Base-by-base conservation (phyloP, 2,797 vertebrate species). In the Rhabdophis nuchalis region DNA sequence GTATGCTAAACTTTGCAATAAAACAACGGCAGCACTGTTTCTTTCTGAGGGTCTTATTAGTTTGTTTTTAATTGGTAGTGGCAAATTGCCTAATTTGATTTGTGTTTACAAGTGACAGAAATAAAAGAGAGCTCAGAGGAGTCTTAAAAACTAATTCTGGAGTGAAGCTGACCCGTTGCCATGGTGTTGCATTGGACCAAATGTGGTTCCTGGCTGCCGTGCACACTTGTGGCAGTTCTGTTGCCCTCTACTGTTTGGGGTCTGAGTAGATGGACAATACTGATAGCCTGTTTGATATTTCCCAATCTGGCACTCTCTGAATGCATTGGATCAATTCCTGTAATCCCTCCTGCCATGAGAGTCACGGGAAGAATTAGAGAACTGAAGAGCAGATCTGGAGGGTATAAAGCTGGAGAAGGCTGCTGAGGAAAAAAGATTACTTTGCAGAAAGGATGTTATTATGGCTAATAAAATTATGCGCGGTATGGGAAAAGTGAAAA, bases 21-120 rank as follows among this genome's bases (percentile, higher is more conserved):
- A 91, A 90, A 53, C 10, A n/a, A 23, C 16, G 1, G 23, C 0
- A 0, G 0, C 0, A 0, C 5, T n/a, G 1, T 52, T 25, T 58
- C 0, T 50, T 16, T 82, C 13, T 27, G 87, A 53, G 68, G 29
- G 86, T 18, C 72, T 88, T 88, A 41, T 52, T 12, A 2, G n/a
- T 87, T 54, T 52, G 9, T 32, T 23, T 32, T 64, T 12, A 5
- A 56, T 88, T 6, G 4, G 0, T 86, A 91, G 90, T 16, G 2
- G 53, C n/a, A 64, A 90, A 12, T 89, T 12, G 52, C 11, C 5
- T n/a, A 57, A 1, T 86, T 90, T 32, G 2, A 90, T 54, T 5
- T 72, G 54, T 5, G 72, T 92, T 94, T 92, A 87, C 87, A 86
- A 77, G 64, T 50, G 58, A 16, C 56, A 88, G 89, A 86, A 87